phyloP scores from a whole-genome alignment of 2,113 vertebrate species.

The Furnarius figulus region DNA sequence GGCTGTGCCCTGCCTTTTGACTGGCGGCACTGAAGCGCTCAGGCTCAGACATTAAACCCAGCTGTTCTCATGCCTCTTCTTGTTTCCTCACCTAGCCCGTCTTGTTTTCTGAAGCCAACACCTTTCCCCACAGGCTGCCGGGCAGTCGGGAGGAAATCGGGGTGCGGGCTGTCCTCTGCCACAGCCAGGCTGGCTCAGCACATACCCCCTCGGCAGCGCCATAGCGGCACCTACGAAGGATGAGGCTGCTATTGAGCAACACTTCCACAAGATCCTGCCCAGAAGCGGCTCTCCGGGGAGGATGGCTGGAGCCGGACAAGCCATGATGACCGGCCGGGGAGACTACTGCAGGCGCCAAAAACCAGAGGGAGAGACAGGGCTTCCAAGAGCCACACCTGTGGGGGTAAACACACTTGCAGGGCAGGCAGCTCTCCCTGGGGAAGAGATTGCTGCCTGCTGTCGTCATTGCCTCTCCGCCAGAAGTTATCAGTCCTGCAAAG shows the following conservation, averaged over 20 bases:
- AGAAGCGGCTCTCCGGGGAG: neutral
- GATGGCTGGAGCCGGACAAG: neutral
- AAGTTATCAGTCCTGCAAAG: neutral
- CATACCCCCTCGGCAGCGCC: neutral
- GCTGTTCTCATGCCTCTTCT: neutral
- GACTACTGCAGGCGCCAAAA: neutral
- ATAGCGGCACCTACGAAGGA: fast-evolving
- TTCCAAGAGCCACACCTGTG: constrained; percentile 11
- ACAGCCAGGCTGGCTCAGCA: neutral
- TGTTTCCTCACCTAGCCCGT: neutral
- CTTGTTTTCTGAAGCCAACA: neutral
- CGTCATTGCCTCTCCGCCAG: constrained; percentile 1
- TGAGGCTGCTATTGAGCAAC: neutral
- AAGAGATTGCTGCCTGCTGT: neutral
- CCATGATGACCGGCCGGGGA: neutral
- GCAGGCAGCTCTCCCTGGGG: neutral
- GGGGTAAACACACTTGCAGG: neutral
- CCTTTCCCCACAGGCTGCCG: neutral
- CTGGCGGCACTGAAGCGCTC: neutral
- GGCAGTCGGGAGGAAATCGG: neutral
- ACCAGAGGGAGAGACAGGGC: neutral
- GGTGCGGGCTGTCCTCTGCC: neutral
- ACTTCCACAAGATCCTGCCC: neutral
- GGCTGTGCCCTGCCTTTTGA: neutral
- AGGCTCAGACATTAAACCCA: neutral